Conservation (phyloP, 1,140 invertebrate genomes). For the Zaprionus gabonicus region DNA sequence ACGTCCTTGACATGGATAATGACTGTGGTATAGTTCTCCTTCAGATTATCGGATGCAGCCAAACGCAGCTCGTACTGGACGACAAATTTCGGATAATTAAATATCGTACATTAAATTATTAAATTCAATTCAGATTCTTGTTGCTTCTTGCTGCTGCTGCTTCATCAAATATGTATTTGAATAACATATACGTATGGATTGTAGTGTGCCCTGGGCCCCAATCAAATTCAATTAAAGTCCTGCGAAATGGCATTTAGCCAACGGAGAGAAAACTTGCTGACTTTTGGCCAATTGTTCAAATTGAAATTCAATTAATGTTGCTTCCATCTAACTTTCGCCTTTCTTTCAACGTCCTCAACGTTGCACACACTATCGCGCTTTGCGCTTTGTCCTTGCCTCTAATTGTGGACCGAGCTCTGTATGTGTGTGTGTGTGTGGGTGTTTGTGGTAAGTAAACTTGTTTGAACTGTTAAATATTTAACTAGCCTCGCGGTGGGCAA, state of each 20-base stretch:
- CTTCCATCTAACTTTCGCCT: constrained; percentile 30
- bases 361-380: constrained; percentile 9
- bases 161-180: constrained; percentile 32
- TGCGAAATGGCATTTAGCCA: constrained; percentile 6
- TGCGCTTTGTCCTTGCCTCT: constrained; percentile 36
- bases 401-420: background rate
- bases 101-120: constrained; percentile 35
- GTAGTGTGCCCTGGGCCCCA: constrained; percentile 13
- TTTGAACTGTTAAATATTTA: constrained; percentile 77
- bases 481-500: constrained; percentile 66
- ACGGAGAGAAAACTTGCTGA: constrained; percentile 14
- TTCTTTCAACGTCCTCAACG: background rate
- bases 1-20: constrained; percentile 98
- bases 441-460: constrained; percentile 57
- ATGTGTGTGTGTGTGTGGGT: background rate
- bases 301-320: constrained; percentile 81
- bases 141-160: background rate
- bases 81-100: constrained; percentile 22
- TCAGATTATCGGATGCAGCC: constrained; percentile 97
- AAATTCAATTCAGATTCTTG: constrained; percentile 27
- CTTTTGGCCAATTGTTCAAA: constrained; percentile 67
- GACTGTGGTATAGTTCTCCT: constrained; percentile 97
- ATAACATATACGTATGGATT: background rate
- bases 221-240: constrained; percentile 55
- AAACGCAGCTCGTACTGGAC: constrained; percentile 95